These are phyloP conservation scores for Amblyornis subalaris DNA, from an alignment of 2,113 vertebrate genomes.

Conservation along the genomic window DNA sequence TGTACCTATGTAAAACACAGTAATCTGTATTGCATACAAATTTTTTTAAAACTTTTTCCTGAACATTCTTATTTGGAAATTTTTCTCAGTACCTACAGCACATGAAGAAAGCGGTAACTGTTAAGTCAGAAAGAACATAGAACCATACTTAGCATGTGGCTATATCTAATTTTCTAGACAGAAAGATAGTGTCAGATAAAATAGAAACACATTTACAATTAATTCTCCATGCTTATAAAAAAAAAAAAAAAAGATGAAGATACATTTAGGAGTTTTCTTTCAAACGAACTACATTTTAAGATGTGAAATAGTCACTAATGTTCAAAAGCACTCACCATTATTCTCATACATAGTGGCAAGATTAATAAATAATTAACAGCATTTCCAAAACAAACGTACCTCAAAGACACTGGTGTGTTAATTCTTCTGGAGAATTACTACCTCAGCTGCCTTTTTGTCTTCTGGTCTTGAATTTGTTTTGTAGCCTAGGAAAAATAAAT, in stretches of 20 bases:
- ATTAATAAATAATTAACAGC: conserved; percentile 19
- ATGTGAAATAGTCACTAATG: neutral
- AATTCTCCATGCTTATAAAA: neutral
- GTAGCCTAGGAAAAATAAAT: conserved; percentile 47
- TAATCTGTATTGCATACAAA: neutral
- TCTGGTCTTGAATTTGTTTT: conserved; percentile 30
- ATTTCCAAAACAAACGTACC: conserved; percentile 34
- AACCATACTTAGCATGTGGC: neutral
- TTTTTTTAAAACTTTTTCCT: neutral
- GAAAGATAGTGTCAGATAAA: neutral
- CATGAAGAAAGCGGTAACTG: neutral
- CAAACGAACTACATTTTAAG: neutral
- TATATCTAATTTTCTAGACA: neutral
- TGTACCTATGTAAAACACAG: neutral
- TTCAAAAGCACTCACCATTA: neutral
- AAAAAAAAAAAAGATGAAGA: neutral
- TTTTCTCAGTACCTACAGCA: neutral
- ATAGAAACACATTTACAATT: neutral
- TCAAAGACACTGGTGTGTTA: neutral
- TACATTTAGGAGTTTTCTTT: neutral
- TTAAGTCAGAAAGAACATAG: neutral
- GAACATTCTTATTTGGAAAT: neutral
- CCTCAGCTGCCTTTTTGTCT: neutral
- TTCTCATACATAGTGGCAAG: neutral
- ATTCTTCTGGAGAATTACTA: neutral